Percentiles rank a stretch among this genome's conserved stretches.
Evolutionary conservation across 2,113 vertebrate species (phyloP).

Genomic region (Barnardius zonarius): DNA sequence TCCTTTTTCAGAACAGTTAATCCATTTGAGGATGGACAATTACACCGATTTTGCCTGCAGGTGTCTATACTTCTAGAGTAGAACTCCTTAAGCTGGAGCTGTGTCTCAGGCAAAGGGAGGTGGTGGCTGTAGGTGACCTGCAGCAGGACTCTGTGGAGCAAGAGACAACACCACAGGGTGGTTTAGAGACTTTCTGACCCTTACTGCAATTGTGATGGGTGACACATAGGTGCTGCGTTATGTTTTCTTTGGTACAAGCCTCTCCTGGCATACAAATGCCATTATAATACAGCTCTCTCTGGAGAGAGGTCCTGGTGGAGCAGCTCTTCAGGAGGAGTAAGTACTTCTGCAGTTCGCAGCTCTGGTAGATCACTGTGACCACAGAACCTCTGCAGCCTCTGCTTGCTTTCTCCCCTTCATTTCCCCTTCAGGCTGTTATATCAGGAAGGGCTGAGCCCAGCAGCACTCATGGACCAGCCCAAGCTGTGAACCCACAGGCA

Average conservation of each 20-base stretch:
- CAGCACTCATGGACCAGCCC: accelerated
- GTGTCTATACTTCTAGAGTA: background rate
- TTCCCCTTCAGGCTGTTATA: background rate
- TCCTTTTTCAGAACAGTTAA: background rate
- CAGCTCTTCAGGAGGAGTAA: background rate
- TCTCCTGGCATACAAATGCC: background rate
- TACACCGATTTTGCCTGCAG: background rate
- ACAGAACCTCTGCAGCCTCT: background rate
- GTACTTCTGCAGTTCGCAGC: background rate
- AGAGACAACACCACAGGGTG: background rate
- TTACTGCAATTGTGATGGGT: background rate
- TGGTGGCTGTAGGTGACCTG: background rate
- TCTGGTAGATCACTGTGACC: background rate
- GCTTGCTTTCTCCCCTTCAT: background rate
- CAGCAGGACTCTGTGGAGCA: background rate
- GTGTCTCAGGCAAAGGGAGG: background rate
- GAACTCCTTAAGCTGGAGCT: background rate
- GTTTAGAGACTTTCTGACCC: background rate
- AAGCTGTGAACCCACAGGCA: background rate
- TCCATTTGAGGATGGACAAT: background rate
- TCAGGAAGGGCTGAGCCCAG: background rate
- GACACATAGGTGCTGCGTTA: background rate
- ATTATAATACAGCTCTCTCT: background rate
- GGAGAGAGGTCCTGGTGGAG: background rate
- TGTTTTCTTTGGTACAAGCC: background rate